A percentile compares a stretch with the other conserved stretches of the same genome.
Evolutionary conservation across 2,888 invertebrate species (phyloP).

Genomic region (Pheosia gnoma): DNA sequence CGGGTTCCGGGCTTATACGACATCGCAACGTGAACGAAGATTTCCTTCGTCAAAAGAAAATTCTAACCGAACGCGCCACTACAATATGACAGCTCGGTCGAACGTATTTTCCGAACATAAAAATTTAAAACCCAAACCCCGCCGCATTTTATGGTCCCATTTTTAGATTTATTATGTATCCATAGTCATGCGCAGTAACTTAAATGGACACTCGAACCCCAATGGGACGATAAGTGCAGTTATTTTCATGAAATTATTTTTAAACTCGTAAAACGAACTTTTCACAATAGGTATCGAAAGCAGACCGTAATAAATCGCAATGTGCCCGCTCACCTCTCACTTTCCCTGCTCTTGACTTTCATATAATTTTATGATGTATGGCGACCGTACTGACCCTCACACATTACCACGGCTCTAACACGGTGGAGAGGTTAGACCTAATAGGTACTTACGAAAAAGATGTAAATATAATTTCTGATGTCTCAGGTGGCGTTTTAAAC

Average conservation of each 20-base stretch:
- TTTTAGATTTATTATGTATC: constrained; percentile 26
- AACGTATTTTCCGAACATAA: constrained; percentile 21
- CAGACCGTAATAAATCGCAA: constrained; percentile 79
- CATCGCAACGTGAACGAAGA: constrained; percentile 64
- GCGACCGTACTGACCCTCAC: constrained; percentile 78
- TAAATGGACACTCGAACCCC: constrained; percentile 36
- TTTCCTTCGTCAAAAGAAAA: constrained; percentile 62
- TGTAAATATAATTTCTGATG: constrained; percentile 32
- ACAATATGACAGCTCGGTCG: constrained; percentile 8
- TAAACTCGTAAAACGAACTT: constrained; percentile 68
- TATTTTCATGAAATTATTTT: constrained; percentile 72
- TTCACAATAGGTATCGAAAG: constrained; percentile 80
- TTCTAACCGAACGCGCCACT: constrained; percentile 63
- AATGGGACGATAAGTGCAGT: constrained; percentile 51
- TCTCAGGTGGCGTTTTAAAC: neutral
- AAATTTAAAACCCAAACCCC: constrained; percentile 30
- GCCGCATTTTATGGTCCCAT: constrained; percentile 12
- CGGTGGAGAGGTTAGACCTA: constrained; percentile 49
- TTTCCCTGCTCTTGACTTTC: constrained; percentile 81
- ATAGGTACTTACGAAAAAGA: constrained; percentile 32
- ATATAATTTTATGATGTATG: constrained; percentile 84
- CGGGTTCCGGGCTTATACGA: constrained; percentile 66
- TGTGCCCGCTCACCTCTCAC: constrained; percentile 74
- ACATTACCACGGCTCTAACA: constrained; percentile 72
- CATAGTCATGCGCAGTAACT: constrained; percentile 9